These are phyloP conservation scores for Diplodus puntazzo DNA, from an alignment of 2,797 vertebrate species.

Conservation along the genomic window DNA sequence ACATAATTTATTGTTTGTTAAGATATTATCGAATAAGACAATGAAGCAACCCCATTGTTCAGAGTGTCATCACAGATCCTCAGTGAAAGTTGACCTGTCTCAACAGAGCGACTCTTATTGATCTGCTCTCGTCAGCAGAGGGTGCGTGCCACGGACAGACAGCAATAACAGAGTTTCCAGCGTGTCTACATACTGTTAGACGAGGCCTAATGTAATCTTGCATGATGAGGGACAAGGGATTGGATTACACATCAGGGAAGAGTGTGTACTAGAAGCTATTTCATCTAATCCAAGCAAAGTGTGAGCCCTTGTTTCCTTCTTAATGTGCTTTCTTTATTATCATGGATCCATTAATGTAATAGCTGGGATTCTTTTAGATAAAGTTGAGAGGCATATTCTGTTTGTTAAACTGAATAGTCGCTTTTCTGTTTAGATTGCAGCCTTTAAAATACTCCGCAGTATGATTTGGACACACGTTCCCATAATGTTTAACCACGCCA, in stretches of 20 bases:
- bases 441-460: neutral
- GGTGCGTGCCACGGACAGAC: neutral
- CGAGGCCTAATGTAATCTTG: neutral
- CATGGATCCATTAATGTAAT: neutral
- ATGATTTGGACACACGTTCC: neutral
- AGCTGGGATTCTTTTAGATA: neutral
- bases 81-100: neutral
- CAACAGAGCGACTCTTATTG: neutral
- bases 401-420: too few species aligned
- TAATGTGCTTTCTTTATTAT: conserved; percentile 3
- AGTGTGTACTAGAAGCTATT: neutral
- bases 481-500: conserved; percentile 7
- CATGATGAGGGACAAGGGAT: neutral
- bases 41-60: neutral
- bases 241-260: neutral
- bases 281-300: neutral
- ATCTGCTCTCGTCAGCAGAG: too few species aligned
- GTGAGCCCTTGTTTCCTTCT: neutral
- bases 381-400: neutral
- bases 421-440: neutral
- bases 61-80: neutral
- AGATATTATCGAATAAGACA: too few species aligned
- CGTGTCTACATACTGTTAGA: neutral
- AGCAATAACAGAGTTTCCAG: neutral
- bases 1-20: too few species aligned